Conservation (phyloP, 2,888 invertebrate species). For the Busseola fusca region DNA sequence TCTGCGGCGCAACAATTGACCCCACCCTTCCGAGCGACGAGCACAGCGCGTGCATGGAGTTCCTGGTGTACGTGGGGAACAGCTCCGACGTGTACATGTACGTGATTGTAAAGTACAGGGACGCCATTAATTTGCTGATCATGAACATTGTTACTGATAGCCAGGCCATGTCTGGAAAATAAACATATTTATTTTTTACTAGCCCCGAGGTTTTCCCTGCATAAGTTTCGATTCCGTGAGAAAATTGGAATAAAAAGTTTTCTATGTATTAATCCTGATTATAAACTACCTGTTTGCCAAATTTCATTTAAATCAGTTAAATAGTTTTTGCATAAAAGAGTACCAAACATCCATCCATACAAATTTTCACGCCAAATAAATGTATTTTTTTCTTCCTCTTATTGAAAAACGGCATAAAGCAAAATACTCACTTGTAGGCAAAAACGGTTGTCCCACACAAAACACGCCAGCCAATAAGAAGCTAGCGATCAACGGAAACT, state of each 20-base stretch:
- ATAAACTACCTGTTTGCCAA: too few relatives aligned
- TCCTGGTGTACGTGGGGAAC: conserved; percentile 91
- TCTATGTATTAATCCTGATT: too few relatives aligned
- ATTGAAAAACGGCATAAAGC: not conserved
- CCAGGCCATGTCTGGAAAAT: conserved; percentile 77
- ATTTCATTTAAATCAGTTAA: too few relatives aligned
- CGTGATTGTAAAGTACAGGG: conserved; percentile 89
- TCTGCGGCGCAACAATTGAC: conserved; percentile 91
- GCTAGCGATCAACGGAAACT: conserved; percentile 86
- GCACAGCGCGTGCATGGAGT: conserved; percentile 91
- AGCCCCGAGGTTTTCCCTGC: too few relatives aligned
- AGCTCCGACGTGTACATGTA: conserved; percentile 91
- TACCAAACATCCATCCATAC: too few relatives aligned
- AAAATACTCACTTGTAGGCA: conserved; percentile 85
- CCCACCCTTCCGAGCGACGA: conserved; percentile 91
- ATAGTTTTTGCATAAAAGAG: too few relatives aligned
- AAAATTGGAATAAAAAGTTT: too few relatives aligned
- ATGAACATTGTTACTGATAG: conserved; percentile 88
- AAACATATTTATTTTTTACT: not conserved
- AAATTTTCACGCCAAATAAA: not conserved
- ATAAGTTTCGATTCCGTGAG: too few relatives aligned
- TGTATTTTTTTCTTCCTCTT: not conserved
- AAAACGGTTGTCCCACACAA: conserved; percentile 90
- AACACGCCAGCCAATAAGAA: conserved; percentile 88
- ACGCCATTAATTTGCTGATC: conserved; percentile 90